Percentiles rank a stretch among this genome's conserved stretches.
Conservation (phyloP, 1,140 invertebrate genomes). For the Odontomachus brunneus region DNA sequence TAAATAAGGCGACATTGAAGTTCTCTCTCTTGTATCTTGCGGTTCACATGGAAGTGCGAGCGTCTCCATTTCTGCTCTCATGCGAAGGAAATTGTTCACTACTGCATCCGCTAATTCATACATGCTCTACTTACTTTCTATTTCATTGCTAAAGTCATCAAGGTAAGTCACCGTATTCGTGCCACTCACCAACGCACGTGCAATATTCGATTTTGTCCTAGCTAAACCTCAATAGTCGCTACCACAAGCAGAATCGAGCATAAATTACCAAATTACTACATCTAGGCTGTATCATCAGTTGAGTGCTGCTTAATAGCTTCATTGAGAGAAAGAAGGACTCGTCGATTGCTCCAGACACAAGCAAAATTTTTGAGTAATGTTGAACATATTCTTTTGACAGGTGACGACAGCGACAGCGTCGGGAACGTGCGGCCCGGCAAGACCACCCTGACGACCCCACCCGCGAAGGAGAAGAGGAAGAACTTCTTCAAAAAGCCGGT, state of each 20-base stretch:
- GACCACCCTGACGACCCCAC: constrained; percentile 93
- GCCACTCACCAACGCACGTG: constrained; percentile 14
- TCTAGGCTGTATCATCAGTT: constrained; percentile 66
- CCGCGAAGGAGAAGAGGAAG: constrained; percentile 98
- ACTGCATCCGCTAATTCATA: constrained; percentile 39
- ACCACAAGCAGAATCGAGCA: constrained; percentile 45
- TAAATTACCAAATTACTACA: constrained; percentile 54
- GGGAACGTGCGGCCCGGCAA: constrained; percentile 91
- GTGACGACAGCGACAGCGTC: constrained; percentile 92
- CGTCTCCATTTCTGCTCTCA: constrained; percentile 27
- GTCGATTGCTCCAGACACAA: constrained; percentile 1
- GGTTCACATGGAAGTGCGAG: constrained; percentile 25
- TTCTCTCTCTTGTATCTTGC: constrained; percentile 4
- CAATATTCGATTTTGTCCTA: constrained; percentile 48
- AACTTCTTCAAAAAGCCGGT: constrained; percentile 98
- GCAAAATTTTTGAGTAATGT: constrained; percentile 39
- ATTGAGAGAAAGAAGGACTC: constrained; percentile 72
- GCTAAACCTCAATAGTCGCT: constrained; percentile 61
- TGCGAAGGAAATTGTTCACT: constrained; percentile 39
- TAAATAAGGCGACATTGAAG: neutral
- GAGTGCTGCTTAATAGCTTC: constrained; percentile 71
- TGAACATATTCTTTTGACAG: constrained; percentile 81
- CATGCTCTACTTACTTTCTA: constrained; percentile 49
- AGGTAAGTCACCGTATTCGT: constrained; percentile 48
- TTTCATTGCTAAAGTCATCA: constrained; percentile 40